Conservation (phyloP, 2,113 vertebrate genomes). For the Emydocephalus ijimae region DNA sequence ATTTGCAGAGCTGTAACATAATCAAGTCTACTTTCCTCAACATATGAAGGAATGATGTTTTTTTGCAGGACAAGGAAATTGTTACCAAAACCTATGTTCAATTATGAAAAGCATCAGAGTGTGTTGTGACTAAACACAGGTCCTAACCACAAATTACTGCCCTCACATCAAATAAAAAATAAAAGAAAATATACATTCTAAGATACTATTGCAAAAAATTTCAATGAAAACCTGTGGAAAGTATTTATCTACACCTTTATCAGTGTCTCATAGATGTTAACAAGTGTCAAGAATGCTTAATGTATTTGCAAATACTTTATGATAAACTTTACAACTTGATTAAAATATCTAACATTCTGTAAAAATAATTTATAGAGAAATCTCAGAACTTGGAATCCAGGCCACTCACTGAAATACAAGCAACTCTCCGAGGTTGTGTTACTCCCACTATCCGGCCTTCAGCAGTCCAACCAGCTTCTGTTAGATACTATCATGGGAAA, state of each 20-base stretch:
- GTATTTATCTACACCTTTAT: background rate
- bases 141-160: background rate
- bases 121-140: background rate
- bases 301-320: background rate
- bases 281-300: background rate
- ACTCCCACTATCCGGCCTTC: constrained; percentile 94
- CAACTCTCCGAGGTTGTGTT: constrained; percentile 94
- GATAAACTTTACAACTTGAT: background rate
- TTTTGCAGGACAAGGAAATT: background rate
- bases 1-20: background rate
- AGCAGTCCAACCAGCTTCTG: constrained; percentile 95
- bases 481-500: constrained; percentile 79
- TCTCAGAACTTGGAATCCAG: background rate
- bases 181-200: background rate
- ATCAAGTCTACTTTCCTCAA: background rate
- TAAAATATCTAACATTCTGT: background rate
- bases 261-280: background rate
- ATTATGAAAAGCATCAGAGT: background rate
- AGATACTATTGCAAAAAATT: background rate
- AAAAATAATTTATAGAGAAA: background rate
- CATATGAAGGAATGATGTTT: background rate
- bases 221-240: background rate
- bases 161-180: background rate
- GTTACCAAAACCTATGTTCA: background rate
- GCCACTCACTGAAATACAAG: constrained; percentile 88